A percentile compares a stretch with the other conserved stretches of the same genome.
These are phyloP conservation scores for Drosophila littoralis DNA, from an alignment of 1,140 invertebrate species.

Conservation along the genomic window DNA sequence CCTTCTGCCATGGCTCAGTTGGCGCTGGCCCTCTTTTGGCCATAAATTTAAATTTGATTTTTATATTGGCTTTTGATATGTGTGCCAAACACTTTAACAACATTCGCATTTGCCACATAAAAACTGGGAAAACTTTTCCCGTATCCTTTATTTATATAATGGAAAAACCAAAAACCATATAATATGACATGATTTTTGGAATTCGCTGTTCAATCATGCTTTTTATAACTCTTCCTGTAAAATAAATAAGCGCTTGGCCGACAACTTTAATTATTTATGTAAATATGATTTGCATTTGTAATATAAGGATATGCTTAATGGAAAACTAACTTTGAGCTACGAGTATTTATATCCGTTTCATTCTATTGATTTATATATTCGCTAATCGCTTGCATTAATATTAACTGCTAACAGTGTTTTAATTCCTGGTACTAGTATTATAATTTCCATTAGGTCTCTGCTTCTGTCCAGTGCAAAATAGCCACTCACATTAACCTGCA, in stretches of 20 bases:
- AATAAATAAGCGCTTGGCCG: constrained; percentile 55
- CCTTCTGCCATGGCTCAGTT: constrained; percentile 52
- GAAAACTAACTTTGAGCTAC: too few species aligned
- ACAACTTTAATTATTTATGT: constrained; percentile 40
- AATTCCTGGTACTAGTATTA: too few species aligned
- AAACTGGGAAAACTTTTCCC: constrained; percentile 24
- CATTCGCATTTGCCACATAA: constrained; percentile 6
- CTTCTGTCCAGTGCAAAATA: too few species aligned
- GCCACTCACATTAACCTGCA: too few species aligned
- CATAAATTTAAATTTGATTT: constrained; percentile 82
- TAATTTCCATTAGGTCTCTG: too few species aligned
- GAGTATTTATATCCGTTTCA: too few species aligned
- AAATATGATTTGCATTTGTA: too few species aligned
- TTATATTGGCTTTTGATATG: constrained; percentile 66
- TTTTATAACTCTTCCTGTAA: constrained; percentile 54
- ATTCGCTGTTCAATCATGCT: constrained; percentile 55
- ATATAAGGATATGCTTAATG: too few species aligned
- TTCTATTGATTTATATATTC: too few species aligned
- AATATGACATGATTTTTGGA: constrained; percentile 11
- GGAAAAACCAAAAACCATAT: constrained; percentile 40
- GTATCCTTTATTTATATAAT: constrained; percentile 27
- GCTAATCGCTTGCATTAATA: too few species aligned
- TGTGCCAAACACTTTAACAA: constrained; percentile 51
- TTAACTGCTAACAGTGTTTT: too few species aligned
- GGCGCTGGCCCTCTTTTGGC: constrained; percentile 14